Evolutionary conservation across 2,113 vertebrate genomes (phyloP), one percentile per base, ranked within the genome.

Genomic region (Syrmaticus mikado): DNA sequence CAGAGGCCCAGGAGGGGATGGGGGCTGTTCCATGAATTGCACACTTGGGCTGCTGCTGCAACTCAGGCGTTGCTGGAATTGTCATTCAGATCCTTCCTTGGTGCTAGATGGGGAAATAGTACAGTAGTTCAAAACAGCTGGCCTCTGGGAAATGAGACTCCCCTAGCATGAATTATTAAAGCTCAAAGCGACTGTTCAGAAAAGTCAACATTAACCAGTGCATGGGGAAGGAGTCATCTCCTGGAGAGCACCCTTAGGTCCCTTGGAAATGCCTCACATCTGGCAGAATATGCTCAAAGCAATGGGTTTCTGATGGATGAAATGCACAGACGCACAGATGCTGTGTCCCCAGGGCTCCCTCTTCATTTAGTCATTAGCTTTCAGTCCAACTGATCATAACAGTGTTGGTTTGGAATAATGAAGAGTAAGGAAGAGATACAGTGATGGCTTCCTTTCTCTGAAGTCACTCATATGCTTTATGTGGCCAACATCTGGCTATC

Each of bases 151-250:
- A 66, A 62, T 58, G 24, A 61, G 48, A 83, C 61, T 90, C 76
- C 70, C 72, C 55, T 52, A 71, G 57, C 87, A 91, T 96, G 91
- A 93, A 96, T 96, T 94, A 95, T 94, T 95, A 92, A 95, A 92
- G 79, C 52, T 95, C 80, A 82, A 78, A 91, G 86, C 89, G 62
- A 66, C 82, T 86, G 70, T 85, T 96, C 85, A 91, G 94, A 91
- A 94, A 95, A 96, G 77, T 95, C 96, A 95, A 94, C 92, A 94
- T 32, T 77, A 94, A 82, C 73, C 43, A 60, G 68, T 1, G 0
- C 80, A 48, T 30, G 34, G 93, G 90, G 83, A 96, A 92, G 73
- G 3, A 79, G 70, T 43, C 81, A 34, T 40, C 53, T 90, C 77
- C 90, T 87, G 83, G 85, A 66, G 92, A 90, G 66, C 74, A 66